Evolutionary conservation across 1,140 invertebrate species (phyloP).

Genomic region (Scaptomyza hsui): DNA sequence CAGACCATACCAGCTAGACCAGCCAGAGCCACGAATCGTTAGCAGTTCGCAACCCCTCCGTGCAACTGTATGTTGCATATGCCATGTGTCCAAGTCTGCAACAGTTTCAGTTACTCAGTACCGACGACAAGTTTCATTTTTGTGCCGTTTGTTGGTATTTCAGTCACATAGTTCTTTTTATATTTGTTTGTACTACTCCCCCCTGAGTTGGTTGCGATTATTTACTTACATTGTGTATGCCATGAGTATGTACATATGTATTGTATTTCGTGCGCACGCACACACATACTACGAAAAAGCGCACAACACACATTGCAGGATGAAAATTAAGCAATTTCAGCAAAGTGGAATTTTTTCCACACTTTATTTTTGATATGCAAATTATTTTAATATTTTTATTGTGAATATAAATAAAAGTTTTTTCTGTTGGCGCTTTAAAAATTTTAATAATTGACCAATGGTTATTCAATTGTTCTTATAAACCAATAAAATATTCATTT

Average conservation of each 20-base stretch:
- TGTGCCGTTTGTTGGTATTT: slow-evolving; percentile 63
- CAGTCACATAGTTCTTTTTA: slow-evolving; percentile 26
- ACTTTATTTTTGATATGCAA: slow-evolving; percentile 1
- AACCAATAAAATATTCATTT: slow-evolving; percentile 2
- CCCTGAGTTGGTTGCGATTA: slow-evolving; percentile 41
- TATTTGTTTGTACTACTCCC: slow-evolving; percentile 6
- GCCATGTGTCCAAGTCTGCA: slow-evolving; percentile 32
- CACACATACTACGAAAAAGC: slow-evolving; percentile 8
- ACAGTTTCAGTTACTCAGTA: slow-evolving; percentile 15
- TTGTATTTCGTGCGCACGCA: slow-evolving; percentile 41
- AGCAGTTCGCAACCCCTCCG: neutral
- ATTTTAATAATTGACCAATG: slow-evolving; percentile 15
- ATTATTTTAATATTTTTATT: slow-evolving; percentile 14
- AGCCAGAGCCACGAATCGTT: slow-evolving; percentile 14
- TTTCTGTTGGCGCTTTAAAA: slow-evolving; percentile 7
- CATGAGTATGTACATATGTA: slow-evolving; percentile 43
- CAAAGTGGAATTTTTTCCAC: neutral
- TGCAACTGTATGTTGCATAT: slow-evolving; percentile 31
- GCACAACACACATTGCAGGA: neutral
- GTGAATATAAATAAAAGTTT: too few species aligned
- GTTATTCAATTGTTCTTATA: slow-evolving; percentile 16
- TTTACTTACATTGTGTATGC: slow-evolving; percentile 61
- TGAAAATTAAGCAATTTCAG: slow-evolving; percentile 45
- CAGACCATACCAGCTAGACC: neutral
- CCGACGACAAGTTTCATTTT: slow-evolving; percentile 18